A percentile compares a stretch with the other conserved stretches of the same genome.
Evolutionary conservation across 2,888 invertebrate species (phyloP).

Genomic region (Conomelus anceps): DNA sequence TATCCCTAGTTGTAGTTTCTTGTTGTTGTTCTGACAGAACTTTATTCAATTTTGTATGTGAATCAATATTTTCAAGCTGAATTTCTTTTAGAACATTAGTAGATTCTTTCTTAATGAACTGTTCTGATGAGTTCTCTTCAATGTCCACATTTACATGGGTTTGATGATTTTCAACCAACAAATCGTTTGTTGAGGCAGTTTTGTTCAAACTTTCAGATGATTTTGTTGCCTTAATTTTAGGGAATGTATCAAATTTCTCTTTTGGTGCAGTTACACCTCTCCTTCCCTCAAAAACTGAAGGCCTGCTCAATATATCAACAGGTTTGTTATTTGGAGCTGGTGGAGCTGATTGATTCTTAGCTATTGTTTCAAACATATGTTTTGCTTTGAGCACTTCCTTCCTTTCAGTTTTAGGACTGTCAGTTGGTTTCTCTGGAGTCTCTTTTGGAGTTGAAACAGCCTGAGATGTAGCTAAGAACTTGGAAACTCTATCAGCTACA

Average conservation of each 20-base stretch:
- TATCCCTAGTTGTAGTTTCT: background rate
- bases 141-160: background rate
- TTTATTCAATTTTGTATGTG: background rate
- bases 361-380: constrained; percentile 61
- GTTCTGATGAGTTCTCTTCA: background rate
- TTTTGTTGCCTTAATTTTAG: background rate
- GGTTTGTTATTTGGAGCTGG: constrained; percentile 25
- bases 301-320: constrained; percentile 46
- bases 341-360: constrained; percentile 36
- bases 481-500: constrained; percentile 52
- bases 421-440: constrained; percentile 29
- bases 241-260: constrained; percentile 23
- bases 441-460: constrained; percentile 31
- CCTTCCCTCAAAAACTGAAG: constrained; percentile 46
- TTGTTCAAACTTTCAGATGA: constrained; percentile 5
- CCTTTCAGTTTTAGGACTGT: constrained; percentile 21
- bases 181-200: background rate
- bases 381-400: constrained; percentile 48
- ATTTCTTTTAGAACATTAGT: background rate
- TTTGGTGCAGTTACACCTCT: constrained; percentile 31
- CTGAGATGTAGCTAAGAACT: constrained; percentile 45
- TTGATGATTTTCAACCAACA: constrained; percentile 1
- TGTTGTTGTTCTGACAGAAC: background rate
- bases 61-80: background rate
- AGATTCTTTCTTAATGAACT: background rate